Percentiles rank a stretch among this genome's conserved stretches.
phyloP scores from a whole-genome alignment of 2,888 invertebrate genomes.

The Odiellus spinosus region DNA sequence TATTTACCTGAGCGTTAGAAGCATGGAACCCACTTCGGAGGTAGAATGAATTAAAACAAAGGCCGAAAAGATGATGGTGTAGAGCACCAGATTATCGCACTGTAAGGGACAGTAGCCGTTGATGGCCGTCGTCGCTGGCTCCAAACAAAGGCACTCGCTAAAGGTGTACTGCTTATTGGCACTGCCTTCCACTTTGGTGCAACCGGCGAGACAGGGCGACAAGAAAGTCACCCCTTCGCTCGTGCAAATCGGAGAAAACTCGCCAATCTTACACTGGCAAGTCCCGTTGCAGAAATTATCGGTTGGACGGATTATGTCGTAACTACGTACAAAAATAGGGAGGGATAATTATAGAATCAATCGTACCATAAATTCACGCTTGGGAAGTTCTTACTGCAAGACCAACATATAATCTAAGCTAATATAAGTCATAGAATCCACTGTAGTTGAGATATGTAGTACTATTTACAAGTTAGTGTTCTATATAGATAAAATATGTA shows the following conservation, averaged over 20 bases:
- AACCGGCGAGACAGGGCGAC: constrained; percentile 80
- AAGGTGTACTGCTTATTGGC: constrained; percentile 10
- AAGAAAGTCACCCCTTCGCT: constrained; percentile 65
- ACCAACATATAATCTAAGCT: too few species aligned
- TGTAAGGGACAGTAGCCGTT: constrained; percentile 64
- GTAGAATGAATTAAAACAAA: constrained; percentile 84
- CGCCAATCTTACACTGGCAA: constrained; percentile 56
- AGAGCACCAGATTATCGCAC: constrained; percentile 61
- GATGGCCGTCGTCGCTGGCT: constrained; percentile 40
- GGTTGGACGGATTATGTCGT: constrained; percentile 10
- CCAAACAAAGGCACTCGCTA: constrained; percentile 36
- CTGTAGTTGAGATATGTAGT: too few species aligned
- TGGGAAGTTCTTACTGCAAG: too few species aligned
- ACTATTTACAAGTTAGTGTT: too few species aligned
- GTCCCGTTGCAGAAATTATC: constrained; percentile 41
- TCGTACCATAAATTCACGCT: too few species aligned
- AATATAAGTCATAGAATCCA: too few species aligned
- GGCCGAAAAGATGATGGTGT: constrained; percentile 64
- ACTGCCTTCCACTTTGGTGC: constrained; percentile 37
- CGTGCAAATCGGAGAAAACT: constrained; percentile 72
- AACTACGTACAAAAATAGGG: too few species aligned
- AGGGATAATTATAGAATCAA: too few species aligned
- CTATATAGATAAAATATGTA: too few species aligned
- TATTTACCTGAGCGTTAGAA: constrained; percentile 49
- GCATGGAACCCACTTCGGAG: constrained; percentile 78